These are phyloP conservation scores for Stomatorhinus walkeri DNA, from an alignment of 2,797 vertebrate species.

Conservation along the genomic window DNA sequence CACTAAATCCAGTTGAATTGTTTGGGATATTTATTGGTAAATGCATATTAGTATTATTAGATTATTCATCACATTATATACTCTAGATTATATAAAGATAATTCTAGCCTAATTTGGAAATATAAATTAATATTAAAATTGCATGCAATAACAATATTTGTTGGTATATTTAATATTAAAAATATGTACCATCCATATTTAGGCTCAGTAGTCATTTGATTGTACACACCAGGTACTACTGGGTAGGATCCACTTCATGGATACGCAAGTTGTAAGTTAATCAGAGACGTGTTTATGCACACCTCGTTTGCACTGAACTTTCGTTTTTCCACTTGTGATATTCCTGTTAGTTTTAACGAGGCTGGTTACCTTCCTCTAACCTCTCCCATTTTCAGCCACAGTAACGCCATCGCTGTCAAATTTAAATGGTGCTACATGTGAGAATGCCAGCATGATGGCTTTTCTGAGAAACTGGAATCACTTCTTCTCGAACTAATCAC, in stretches of 20 bases:
- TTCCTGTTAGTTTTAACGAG: neutral
- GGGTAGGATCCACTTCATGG: neutral
- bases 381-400: neutral
- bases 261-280: neutral
- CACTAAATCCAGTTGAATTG: neutral
- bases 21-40: neutral
- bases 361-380: neutral
- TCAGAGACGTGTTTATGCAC: neutral
- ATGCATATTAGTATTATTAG: neutral
- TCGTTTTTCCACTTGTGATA: neutral
- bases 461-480: neutral
- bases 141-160: neutral
- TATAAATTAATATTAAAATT: neutral
- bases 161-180: neutral
- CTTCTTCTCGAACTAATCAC: neutral
- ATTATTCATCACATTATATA: neutral
- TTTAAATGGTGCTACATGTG: neutral
- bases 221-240: neutral
- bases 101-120: neutral
- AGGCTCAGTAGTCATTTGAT: neutral
- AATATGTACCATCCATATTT: neutral
- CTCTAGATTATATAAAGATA: neutral
- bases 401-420: neutral
- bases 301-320: neutral
- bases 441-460: neutral